Evolutionary conservation across 2,797 vertebrate species (phyloP).

Genomic region (Xyrichtys novacula): DNA sequence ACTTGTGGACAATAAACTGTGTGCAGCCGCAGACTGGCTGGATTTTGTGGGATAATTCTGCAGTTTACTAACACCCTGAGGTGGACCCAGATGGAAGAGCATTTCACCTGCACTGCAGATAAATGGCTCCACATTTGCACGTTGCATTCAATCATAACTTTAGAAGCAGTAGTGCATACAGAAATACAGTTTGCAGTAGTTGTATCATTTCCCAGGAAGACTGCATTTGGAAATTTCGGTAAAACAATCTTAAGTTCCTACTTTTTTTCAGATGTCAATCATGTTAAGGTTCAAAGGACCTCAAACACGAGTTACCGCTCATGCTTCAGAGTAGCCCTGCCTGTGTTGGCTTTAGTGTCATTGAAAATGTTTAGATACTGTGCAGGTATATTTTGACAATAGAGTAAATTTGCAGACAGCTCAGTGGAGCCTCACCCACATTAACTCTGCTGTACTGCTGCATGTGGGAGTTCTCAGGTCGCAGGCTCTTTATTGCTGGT

Average conservation of each 20-base stretch:
- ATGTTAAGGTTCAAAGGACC: neutral
- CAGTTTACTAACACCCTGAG: neutral
- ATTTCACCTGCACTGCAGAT: neutral
- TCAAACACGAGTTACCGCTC: neutral
- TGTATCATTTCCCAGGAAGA: too few relatives aligned
- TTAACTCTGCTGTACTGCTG: constrained; percentile 18
- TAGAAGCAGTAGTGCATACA: neutral
- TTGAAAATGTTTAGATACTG: neutral
- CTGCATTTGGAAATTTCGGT: constrained; percentile 4
- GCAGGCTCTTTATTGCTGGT: constrained; percentile 16
- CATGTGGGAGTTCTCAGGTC: constrained; percentile 28
- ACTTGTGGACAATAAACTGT: neutral
- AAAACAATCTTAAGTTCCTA: neutral
- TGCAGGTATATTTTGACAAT: neutral
- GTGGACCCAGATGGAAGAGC: constrained; percentile 5
- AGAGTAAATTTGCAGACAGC: constrained; percentile 17
- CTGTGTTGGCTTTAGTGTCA: neutral
- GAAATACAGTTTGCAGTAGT: too few relatives aligned
- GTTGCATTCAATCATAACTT: neutral
- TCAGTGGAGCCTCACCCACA: constrained; percentile 16
- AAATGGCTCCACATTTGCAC: neutral
- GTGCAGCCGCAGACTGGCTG: neutral
- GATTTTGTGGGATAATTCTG: neutral
- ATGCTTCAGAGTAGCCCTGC: neutral
- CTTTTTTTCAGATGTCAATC: neutral